phyloP scores from a whole-genome alignment of 2,888 invertebrate species.

The Odiellus spinosus region DNA sequence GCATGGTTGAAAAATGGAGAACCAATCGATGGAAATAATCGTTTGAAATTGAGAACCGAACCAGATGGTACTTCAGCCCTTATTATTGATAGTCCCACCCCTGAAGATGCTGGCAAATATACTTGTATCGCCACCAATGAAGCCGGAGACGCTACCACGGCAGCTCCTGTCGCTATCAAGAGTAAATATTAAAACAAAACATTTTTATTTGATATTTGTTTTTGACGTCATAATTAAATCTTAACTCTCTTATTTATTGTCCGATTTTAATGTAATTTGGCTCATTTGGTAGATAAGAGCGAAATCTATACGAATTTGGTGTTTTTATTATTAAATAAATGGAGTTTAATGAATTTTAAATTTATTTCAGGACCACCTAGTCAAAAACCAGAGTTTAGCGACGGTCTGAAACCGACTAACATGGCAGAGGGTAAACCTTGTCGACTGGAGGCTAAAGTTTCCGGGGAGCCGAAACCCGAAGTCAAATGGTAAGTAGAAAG shows the following conservation, averaged over 20 bases:
- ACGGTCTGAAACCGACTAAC: slow-evolving; percentile 22
- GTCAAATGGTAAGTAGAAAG: slow-evolving; percentile 41
- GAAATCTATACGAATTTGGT: neutral
- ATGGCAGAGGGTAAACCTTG: slow-evolving; percentile 48
- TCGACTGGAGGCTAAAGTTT: slow-evolving; percentile 55
- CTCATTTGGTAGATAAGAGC: neutral
- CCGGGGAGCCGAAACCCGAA: slow-evolving; percentile 69
- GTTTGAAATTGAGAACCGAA: slow-evolving; percentile 40
- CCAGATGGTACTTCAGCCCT: slow-evolving; percentile 59
- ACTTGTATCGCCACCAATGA: slow-evolving; percentile 31
- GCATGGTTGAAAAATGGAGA: slow-evolving; percentile 35
- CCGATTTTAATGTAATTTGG: no score
- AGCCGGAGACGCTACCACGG: slow-evolving; percentile 25
- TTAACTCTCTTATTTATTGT: no score
- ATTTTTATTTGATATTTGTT: neutral
- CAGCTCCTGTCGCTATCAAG: slow-evolving; percentile 6
- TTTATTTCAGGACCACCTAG: neutral
- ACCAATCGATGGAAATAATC: slow-evolving; percentile 29
- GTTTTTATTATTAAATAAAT: neutral
- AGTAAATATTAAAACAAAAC: slow-evolving; percentile 5
- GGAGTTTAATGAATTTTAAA: neutral
- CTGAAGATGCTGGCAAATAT: slow-evolving; percentile 25
- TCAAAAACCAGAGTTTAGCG: slow-evolving; percentile 25
- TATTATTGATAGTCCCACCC: slow-evolving; percentile 25
- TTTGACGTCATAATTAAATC: neutral